Evolutionary conservation across 2,113 vertebrate genomes (phyloP), one percentile per base, ranked within the genome.

Genomic region (Ardeotis arabs): DNA sequence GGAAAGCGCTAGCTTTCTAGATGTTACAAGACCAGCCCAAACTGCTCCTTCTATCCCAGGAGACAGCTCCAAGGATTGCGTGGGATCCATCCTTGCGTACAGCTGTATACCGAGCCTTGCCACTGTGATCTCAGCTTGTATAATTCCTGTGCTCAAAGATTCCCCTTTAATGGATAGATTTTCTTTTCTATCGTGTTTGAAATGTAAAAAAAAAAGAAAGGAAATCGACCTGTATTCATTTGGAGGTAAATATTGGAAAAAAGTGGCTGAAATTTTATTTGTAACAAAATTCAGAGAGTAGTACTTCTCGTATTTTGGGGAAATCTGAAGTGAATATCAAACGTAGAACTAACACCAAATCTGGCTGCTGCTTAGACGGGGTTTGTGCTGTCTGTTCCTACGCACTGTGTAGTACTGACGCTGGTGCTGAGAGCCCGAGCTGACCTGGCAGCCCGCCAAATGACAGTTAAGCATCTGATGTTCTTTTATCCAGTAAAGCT

Each of bases 401-500:
- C 41, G 31, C 4, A 8, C 5, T n/a, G 25, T 72, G 6, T 21
- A 39, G 59, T 27, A 84, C 5, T 74, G 76, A 62, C 64, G 60
- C 44, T 20, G 87, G 67, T 64, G 55, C 93, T 83, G 58, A 33
- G 69, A 90, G 75, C 74, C 67, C 68, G 90, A 76, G 66, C 62
- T 68, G 70, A 6, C 56, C 73, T 96, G 97, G 97, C 92, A 85
- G 37, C 23, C 77, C 81, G 85, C 96, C 96, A 95, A 75, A 60
- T 72, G 91, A 73, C 90, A 96, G 81, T 90, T 77, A 81, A 93
- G 70, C 72, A 92, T 91, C 85, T 92, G 74, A 94, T 89, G 53
- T 75, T 92, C 87, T 92, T 95, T 96, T 76, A 94, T 79, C 18
- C 89, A 76, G 19, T 76, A 87, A 95, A 79, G 31, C 4, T 53